Conservation (phyloP, 2,113 vertebrate genomes). For the Bostrychus sinensis region DNA sequence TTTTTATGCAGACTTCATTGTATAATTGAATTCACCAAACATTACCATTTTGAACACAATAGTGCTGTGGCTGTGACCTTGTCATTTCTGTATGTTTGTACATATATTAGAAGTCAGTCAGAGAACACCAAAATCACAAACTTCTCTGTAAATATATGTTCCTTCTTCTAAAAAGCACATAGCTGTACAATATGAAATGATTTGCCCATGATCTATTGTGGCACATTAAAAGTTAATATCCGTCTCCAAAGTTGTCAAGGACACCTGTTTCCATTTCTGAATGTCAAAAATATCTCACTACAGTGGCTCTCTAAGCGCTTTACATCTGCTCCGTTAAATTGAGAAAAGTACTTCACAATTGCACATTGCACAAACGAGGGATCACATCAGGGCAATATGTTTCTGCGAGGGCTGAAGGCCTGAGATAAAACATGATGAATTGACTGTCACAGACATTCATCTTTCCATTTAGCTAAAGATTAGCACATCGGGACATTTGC, state of each 20-base stretch:
- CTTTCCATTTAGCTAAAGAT: slow-evolving; percentile 12
- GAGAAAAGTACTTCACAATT: background rate
- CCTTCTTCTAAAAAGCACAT: slow-evolving; percentile 8
- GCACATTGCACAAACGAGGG: background rate
- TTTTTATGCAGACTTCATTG: background rate
- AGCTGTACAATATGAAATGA: slow-evolving; percentile 33
- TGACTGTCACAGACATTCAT: slow-evolving; percentile 15
- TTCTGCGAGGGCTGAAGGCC: slow-evolving; percentile 3
- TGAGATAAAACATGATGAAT: slow-evolving; percentile 32
- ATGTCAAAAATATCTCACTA: slow-evolving; percentile 14
- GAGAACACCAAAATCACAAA: background rate
- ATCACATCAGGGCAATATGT: slow-evolving; percentile 12
- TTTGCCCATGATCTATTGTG: slow-evolving; percentile 22
- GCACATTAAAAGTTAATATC: slow-evolving; percentile 16
- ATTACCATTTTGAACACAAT: slow-evolving; percentile 10
- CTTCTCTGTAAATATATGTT: slow-evolving; percentile 12
- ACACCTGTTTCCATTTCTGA: slow-evolving; percentile 15
- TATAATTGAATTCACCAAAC: slow-evolving; percentile 1
- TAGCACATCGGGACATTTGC: slow-evolving; percentile 3
- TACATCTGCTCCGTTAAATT: slow-evolving; percentile 12
- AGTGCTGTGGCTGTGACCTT: slow-evolving; percentile 19
- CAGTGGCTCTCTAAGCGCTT: slow-evolving; percentile 10
- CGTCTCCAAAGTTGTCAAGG: slow-evolving; percentile 25
- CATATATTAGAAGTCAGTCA: slow-evolving; percentile 12
- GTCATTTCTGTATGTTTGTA: slow-evolving; percentile 13